Evolutionary conservation across 2,113 vertebrate species (phyloP).

Genomic region (Mugil cephalus): DNA sequence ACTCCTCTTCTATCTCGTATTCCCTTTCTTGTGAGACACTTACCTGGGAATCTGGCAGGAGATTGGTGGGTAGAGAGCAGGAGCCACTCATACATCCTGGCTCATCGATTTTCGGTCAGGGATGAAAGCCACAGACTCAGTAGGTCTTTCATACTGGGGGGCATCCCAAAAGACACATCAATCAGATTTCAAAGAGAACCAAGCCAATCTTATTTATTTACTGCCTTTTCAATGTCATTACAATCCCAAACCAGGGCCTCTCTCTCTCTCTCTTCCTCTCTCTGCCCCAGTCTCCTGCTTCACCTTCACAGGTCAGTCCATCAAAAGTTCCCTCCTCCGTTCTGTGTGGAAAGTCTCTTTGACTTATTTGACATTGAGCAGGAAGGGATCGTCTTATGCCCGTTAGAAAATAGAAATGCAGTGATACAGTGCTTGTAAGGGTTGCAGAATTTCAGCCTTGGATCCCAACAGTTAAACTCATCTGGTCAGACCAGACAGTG

Average conservation of each 20-base stretch:
- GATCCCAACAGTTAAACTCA: constrained; percentile 75
- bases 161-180: constrained; percentile 83
- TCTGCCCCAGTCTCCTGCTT: constrained; percentile 57
- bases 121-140: constrained; percentile 81
- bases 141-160: constrained; percentile 78
- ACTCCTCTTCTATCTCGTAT: constrained; percentile 37
- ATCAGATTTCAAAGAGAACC: constrained; percentile 80
- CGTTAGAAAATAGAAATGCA: constrained; percentile 70
- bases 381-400: constrained; percentile 58
- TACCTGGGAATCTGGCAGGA: constrained; percentile 68
- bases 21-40: constrained; percentile 61
- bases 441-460: constrained; percentile 68
- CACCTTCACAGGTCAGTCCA: constrained; percentile 74
- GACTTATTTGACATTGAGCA: constrained; percentile 72
- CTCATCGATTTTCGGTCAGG: constrained; percentile 80
- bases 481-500: constrained; percentile 63
- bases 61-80: constrained; percentile 73
- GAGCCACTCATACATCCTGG: constrained; percentile 75
- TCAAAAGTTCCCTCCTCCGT: constrained; percentile 71
- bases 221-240: constrained; percentile 77
- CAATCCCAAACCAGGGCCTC: constrained; percentile 64
- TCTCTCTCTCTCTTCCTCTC: constrained; percentile 38
- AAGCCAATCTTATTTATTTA: constrained; percentile 82
- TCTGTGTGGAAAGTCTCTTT: constrained; percentile 51
- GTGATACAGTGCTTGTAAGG: constrained; percentile 73